Conservation (phyloP, 23 tunicate genomes). For the Corella eumyota region DNA sequence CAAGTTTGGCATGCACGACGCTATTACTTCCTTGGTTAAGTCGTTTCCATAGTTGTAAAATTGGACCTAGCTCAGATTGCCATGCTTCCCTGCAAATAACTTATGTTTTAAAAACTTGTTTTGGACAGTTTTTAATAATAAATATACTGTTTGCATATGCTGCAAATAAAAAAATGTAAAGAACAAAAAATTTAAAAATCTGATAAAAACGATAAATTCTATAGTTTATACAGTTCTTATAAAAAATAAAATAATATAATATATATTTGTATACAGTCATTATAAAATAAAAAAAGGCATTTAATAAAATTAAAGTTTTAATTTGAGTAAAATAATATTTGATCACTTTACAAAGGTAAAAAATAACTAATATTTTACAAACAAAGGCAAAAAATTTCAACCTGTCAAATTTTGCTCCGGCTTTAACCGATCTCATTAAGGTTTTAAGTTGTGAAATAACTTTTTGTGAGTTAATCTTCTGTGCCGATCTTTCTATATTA, state of each 20-base stretch:
- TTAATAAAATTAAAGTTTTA: too few relatives aligned
- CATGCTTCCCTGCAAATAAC: conserved; percentile 62
- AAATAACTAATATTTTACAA: too few relatives aligned
- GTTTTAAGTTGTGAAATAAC: conserved; percentile 71
- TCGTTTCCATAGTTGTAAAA: conserved; percentile 68
- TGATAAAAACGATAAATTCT: neutral
- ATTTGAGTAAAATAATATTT: too few relatives aligned
- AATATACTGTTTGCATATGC: too few relatives aligned
- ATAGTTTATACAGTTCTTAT: too few relatives aligned
- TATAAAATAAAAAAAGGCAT: too few relatives aligned
- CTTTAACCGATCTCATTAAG: conserved; percentile 66
- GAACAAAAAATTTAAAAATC: neutral
- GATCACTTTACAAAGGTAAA: neutral
- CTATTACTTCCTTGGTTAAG: conserved; percentile 64
- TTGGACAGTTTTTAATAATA: too few relatives aligned
- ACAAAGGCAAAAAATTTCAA: neutral
- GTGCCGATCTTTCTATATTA: conserved; percentile 85
- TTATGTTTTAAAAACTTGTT: neutral
- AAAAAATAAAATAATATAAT: too few relatives aligned
- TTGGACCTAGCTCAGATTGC: conserved; percentile 60
- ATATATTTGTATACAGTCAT: too few relatives aligned
- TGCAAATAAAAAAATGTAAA: neutral
- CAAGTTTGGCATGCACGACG: conserved; percentile 46
- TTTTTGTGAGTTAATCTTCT: conserved; percentile 37
- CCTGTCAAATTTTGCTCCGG: conserved; percentile 82